Evolutionary conservation across 2,797 vertebrate species (phyloP).

Genomic region (Pangasius mekongensis): DNA sequence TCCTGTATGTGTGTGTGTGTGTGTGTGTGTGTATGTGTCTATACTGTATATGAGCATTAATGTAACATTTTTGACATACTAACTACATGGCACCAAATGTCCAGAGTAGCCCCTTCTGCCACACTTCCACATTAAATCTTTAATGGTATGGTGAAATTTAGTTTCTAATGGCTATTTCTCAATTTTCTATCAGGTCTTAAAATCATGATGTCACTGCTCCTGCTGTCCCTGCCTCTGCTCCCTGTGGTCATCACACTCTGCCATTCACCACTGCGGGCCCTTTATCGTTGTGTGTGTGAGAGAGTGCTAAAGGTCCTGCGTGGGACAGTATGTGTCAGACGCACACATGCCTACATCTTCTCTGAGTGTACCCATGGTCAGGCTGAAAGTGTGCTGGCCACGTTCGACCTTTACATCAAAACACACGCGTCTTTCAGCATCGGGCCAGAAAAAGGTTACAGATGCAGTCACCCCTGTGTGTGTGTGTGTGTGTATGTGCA

Average conservation of each 20-base stretch:
- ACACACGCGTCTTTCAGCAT: constrained; percentile 62
- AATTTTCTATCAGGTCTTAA: neutral
- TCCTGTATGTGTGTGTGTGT: neutral
- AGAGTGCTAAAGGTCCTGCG: constrained; percentile 46
- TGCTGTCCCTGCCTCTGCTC: constrained; percentile 59
- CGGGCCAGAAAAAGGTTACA: constrained; percentile 63
- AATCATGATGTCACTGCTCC: constrained; percentile 62
- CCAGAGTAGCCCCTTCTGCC: neutral
- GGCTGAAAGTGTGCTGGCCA: constrained; percentile 70
- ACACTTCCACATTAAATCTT: neutral
- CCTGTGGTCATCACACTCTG: constrained; percentile 54
- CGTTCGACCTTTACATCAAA: constrained; percentile 68
- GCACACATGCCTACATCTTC: constrained; percentile 72
- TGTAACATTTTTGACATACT: neutral
- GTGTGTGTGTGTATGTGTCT: neutral
- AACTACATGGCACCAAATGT: neutral
- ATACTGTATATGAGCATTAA: no score
- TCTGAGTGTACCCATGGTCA: constrained; percentile 73
- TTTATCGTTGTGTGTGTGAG: constrained; percentile 57
- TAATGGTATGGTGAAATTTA: no score
- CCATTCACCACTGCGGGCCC: neutral
- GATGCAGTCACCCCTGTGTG: neutral
- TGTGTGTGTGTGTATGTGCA: neutral
- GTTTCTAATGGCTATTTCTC: neutral
- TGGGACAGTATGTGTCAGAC: constrained; percentile 58